phyloP scores from a whole-genome alignment of 2,113 vertebrate species.

The Podilymbus podiceps region DNA sequence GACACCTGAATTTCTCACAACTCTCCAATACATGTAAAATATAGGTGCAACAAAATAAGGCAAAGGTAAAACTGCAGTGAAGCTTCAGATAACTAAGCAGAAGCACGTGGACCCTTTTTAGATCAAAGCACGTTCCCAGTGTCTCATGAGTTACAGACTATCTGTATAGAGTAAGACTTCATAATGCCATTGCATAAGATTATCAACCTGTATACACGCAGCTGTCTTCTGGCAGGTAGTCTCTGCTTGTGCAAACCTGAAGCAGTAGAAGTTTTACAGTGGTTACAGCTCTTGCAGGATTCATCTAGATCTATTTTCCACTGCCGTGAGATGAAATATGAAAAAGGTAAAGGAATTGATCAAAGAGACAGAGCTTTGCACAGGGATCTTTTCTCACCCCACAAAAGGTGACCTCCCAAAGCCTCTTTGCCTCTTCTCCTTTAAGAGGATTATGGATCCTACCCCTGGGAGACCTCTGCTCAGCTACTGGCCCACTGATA shows the following conservation, averaged over 20 bases:
- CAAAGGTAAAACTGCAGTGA: background rate
- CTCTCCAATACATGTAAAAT: background rate
- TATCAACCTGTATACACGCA: background rate
- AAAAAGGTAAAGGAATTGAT: background rate
- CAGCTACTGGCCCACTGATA: background rate
- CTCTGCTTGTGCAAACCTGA: background rate
- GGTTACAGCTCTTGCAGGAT: background rate
- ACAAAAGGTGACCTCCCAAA: background rate
- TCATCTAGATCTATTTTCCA: background rate
- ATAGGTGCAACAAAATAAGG: background rate
- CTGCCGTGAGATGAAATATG: background rate
- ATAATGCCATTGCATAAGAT: background rate
- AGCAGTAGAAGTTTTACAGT: background rate
- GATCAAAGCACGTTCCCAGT: background rate
- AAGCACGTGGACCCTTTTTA: background rate
- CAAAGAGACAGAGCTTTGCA: background rate
- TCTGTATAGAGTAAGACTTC: background rate
- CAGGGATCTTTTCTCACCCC: background rate
- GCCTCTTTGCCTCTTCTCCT: background rate
- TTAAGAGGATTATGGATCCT: constrained; percentile 18
- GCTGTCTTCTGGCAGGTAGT: background rate
- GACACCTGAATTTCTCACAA: background rate
- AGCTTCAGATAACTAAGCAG: background rate
- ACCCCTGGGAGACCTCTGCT: constrained; percentile 4
- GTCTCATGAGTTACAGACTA: background rate